These are phyloP conservation scores for Sapajus apella DNA, from an alignment of 2,113 vertebrate species.

Conservation along the genomic window DNA sequence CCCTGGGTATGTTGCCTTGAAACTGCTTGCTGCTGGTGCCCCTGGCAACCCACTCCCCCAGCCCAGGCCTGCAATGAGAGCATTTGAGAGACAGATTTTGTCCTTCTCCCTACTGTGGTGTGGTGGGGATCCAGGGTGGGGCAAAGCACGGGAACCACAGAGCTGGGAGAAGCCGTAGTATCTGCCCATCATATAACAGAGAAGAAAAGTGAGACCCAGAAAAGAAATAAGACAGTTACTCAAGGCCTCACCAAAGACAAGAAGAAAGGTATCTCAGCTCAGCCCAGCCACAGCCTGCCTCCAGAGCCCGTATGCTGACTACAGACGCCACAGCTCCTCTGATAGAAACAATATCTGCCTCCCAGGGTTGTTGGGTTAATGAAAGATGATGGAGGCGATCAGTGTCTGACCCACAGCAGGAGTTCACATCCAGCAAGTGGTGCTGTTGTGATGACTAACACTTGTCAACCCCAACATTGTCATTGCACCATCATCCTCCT, in stretches of 20 bases:
- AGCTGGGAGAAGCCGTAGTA: neutral
- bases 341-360: rapidly evolving
- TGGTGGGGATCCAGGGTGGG: rapidly evolving
- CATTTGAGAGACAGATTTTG: neutral
- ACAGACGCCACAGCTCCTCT: rapidly evolving
- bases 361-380: neutral
- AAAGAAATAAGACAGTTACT: neutral
- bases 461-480: rapidly evolving
- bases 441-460: neutral
- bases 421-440: rapidly evolving
- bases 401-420: rapidly evolving
- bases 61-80: neutral
- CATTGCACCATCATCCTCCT: too few relatives aligned
- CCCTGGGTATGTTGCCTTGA: neutral
- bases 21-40: neutral
- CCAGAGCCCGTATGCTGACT: neutral
- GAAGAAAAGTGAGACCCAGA: neutral
- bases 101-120: neutral
- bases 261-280: neutral
- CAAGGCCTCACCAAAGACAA: neutral
- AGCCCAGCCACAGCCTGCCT: too few relatives aligned
- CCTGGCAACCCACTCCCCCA: neutral
- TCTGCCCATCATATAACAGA: neutral
- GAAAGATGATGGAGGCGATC: rapidly evolving
- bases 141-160: neutral